These are phyloP conservation scores for Procambarus virginalis DNA, from an alignment of 1,140 invertebrate species.

Conservation along the genomic window DNA sequence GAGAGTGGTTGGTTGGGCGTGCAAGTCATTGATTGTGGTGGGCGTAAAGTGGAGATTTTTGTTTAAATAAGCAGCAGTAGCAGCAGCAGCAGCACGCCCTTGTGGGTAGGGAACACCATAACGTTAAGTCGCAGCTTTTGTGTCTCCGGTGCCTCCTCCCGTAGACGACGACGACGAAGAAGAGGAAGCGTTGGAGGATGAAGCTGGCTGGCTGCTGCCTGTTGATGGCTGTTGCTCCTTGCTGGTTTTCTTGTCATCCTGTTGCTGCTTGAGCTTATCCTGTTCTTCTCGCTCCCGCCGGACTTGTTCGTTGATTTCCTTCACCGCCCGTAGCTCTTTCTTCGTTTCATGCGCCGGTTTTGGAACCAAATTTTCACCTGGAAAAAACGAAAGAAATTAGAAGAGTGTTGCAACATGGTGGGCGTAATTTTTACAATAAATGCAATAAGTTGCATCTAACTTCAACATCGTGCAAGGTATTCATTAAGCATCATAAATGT, in stretches of 20 bases:
- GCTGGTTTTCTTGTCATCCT: slow-evolving; percentile 79
- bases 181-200: slow-evolving; percentile 74
- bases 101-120: slow-evolving; percentile 51
- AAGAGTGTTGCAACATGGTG: neutral
- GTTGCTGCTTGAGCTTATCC: slow-evolving; percentile 91
- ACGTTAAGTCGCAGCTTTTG: slow-evolving; percentile 71
- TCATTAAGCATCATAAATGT: neutral
- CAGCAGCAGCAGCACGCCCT: slow-evolving; percentile 67
- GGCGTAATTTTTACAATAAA: neutral
- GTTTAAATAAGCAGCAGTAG: slow-evolving; percentile 62
- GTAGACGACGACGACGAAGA: slow-evolving; percentile 72
- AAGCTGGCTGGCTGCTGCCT: slow-evolving; percentile 72
- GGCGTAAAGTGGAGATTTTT: slow-evolving; percentile 55
- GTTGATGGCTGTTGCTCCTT: slow-evolving; percentile 69
- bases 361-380: slow-evolving; percentile 72
- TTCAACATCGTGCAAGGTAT: neutral
- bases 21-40: slow-evolving; percentile 61
- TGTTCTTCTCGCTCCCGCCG: slow-evolving; percentile 91
- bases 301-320: slow-evolving; percentile 95
- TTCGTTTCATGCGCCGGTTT: slow-evolving; percentile 93
- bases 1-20: slow-evolving; percentile 64
- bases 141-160: slow-evolving; percentile 70
- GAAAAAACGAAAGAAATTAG: slow-evolving; percentile 47
- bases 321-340: slow-evolving; percentile 93
- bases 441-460: neutral